phyloP scores from a whole-genome alignment of 2,797 vertebrate genomes.

The Xenops minutus region DNA sequence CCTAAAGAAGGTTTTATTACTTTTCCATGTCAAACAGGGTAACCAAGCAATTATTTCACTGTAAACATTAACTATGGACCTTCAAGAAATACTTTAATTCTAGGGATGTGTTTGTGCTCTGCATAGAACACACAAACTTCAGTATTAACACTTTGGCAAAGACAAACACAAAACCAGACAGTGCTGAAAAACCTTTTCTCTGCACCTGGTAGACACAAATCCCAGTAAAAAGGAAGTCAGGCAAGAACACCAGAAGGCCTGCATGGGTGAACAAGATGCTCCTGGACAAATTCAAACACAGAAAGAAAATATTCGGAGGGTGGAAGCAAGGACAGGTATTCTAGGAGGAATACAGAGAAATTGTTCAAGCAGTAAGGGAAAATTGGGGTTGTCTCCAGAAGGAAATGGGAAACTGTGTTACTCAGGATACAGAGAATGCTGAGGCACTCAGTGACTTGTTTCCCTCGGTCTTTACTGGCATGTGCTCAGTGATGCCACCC shows the following conservation, averaged over 20 bases:
- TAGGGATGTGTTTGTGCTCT: not conserved
- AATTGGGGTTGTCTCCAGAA: not conserved
- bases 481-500: not conserved
- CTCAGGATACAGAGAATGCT: not conserved
- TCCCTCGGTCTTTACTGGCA: not conserved
- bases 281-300: not conserved
- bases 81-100: not conserved
- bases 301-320: not conserved
- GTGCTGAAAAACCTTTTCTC: not conserved
- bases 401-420: not conserved
- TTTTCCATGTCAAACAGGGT: not conserved
- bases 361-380: not conserved
- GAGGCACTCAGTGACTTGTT: not conserved
- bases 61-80: not conserved
- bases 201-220: not conserved
- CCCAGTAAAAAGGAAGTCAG: not conserved
- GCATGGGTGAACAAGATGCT: not conserved
- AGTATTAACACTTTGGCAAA: not conserved
- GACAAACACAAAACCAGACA: not conserved
- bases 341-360: not conserved
- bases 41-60: not conserved
- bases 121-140: not conserved
- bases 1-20: not conserved
- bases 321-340: not conserved
- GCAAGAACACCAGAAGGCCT: not conserved